These are phyloP conservation scores for Thalassoma bifasciatum DNA, from an alignment of 2,113 vertebrate species.

Conservation along the genomic window DNA sequence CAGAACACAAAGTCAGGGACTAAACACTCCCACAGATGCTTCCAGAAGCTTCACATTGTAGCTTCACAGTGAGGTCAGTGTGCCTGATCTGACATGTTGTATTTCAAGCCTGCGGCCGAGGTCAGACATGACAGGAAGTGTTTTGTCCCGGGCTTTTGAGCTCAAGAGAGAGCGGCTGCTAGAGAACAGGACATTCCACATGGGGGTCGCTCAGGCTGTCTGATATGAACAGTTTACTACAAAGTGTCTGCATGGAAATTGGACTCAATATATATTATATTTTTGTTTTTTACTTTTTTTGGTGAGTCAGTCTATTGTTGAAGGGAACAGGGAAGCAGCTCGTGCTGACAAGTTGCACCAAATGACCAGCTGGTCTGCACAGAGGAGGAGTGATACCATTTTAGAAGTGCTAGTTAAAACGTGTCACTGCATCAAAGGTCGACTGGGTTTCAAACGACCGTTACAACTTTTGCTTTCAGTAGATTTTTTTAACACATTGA, in stretches of 20 bases:
- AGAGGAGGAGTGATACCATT: conserved; percentile 50
- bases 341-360: conserved; percentile 32
- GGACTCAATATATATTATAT: conserved; percentile 45
- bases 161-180: conserved; percentile 62
- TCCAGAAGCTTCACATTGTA: conserved; percentile 12
- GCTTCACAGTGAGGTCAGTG: conserved; percentile 26
- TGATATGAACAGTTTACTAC: conserved; percentile 51
- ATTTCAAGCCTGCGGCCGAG: conserved; percentile 1
- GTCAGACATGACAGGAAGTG: conserved; percentile 17
- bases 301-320: conserved; percentile 27
- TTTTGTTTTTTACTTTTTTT: conserved; percentile 57
- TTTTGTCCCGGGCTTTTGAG: conserved; percentile 31
- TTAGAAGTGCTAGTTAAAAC: conserved; percentile 24
- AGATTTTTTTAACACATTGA: conserved; percentile 18
- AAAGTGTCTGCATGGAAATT: conserved; percentile 69
- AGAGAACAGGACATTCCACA: conserved; percentile 91
- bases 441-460: conserved; percentile 21
- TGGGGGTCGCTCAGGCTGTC: conserved; percentile 68
- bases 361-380: conserved; percentile 72
- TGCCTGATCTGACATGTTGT: conserved; percentile 17
- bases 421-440: conserved; percentile 10
- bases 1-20: conserved; percentile 13
- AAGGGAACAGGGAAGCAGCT: conserved; percentile 19
- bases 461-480: conserved; percentile 29
- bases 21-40: conserved; percentile 26